Base-by-base conservation (phyloP, 1,140 invertebrate genomes). In the Zaprionus kolodkinae region DNA sequence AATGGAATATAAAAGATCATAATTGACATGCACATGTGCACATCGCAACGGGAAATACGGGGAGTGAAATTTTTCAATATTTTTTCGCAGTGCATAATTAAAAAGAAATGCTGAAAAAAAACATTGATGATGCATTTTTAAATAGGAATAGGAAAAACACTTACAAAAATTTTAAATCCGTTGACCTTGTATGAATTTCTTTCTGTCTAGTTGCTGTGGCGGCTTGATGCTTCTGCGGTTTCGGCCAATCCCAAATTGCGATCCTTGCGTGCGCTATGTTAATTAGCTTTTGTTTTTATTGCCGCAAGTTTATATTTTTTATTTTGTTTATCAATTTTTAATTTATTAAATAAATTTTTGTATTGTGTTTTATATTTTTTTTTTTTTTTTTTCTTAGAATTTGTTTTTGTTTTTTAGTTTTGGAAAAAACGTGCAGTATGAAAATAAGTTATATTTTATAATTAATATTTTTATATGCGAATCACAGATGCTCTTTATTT, bases 151-250 rank as follows among this genome's bases (percentile, higher is more conserved):
- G 25, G 15, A 43, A 52, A 63, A 66, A 45, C 54, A 89, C 85
- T 89, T 89, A 89, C 85, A 89, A 89, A 87, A 89, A 81, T 89
- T 89, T 89, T 89, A 81, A 90, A 85, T 89, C 86, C 86, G 85
- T 85, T 90, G 85, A 89, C 85, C 86, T 89, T 89, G 85, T 70
- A 72, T 81, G 81, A 89, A 89, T 85, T 89, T 81, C 70, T 72
- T 79, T 64, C 45, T 30, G 60, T 62, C n/a, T n/a, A 35, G 64
- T 48, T 59, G 54, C 7, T 78, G 78, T 45, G 77, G 76, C 33
- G 65, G 68, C 15, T 27, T 57, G 65, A 13, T 60, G 36, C 15
- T 73, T 62, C 33, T 54, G 65, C 52, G 36, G 78, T 79, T 82
- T 72, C n/a, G 33, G 54, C 25, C 40, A 48, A 66, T 30, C 30